Evolutionary conservation across 1,140 invertebrate genomes (phyloP), one percentile per base, ranked within the genome.

Genomic region (Micrasema minimum): DNA sequence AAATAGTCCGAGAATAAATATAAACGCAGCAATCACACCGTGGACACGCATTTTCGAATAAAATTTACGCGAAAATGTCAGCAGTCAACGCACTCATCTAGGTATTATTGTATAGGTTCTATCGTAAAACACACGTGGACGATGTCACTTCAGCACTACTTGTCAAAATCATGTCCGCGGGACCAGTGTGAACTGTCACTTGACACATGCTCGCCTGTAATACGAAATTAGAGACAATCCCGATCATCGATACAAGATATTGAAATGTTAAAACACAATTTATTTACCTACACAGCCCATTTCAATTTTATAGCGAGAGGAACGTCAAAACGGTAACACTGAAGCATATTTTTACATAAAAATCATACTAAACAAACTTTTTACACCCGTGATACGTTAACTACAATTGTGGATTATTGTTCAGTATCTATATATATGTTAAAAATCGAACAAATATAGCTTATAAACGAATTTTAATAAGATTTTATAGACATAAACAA

Each of bases 401-500:
- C 16, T 14, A 1, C 10, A 14, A n/a, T 46, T 12, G 11, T 6
- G 9, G 6, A 9, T 51, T 31, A 22, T 51, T 23, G 9, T 22
- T 41, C 41, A 11, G 10, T 20, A 43, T 35, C 18, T 5, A 3
- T 12, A n/a, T 38, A 61, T 3, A 5, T 16, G 10, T 61, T 7
- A 61, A 55, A 31, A 23, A 45, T 62, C 20, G 2, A 43, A 51
- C 23, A 18, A 23, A 48, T 37, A 53, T n/a, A 11, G 23, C 41
- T 41, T 50, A 61, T 31, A 53, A 50, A 26, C 61, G 67, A 69
- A 53, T 48, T 70, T 70, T 55, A 16, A 23, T 51, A 12, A 31
- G 18, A 61, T 68, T 68, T 72, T 65, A 14, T 46, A n/a, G 55
- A 72, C 37, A 71, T 71, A 75, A 75, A 75, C 73, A 75, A 72